Evolutionary conservation across 1,140 invertebrate genomes (phyloP), one percentile per base, ranked within the genome.

Genomic region (Leptopilina boulardi): DNA sequence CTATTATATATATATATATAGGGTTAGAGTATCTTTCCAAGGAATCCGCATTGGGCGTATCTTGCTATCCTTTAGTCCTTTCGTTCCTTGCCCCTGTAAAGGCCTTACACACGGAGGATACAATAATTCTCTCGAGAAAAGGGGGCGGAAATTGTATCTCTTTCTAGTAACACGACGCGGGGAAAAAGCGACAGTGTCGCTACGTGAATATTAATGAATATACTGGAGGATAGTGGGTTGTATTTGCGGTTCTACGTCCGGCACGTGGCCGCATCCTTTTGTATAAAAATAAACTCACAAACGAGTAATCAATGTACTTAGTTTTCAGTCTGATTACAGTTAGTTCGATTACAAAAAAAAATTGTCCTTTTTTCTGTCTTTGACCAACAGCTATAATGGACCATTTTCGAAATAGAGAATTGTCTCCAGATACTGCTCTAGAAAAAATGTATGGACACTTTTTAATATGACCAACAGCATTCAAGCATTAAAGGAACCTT

Each of bases 171-270:
- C 87, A 87, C 80, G 86, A 87, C 85, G 84, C 84, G 80, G 86
- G 84, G 86, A 89, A 89, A 89, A 89, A 89, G 86, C 84, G 87
- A 79, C 86, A 79, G 79, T 85, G 82, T 86, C 84, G 80, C 84
- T 79, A 82, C 76, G 84, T 87, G 88, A 89, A 89, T 89, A 89
- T 88, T 89, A 89, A 89, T 87, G 86, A 87, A 74, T 80, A 80
- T 84, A 77, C 78, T 81, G 81, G 83, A 84, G 72, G 77, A 76
- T 81, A 83, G 72, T 82, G 80, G 80, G 81, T 78, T 76, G 81
- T 71, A 71, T 81, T 19, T 30, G 77, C 74, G 78, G 80, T 13
- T 73, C 71, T 44, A 70, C 75, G 83, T 84, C 83, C 77, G 82
- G 82, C 84, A 82, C 83, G 84, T 82, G 83, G 81, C 78, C 77